A percentile compares a stretch with the other conserved stretches of the same genome.
phyloP scores from a whole-genome alignment of 1,140 invertebrate genomes.

The Pygmarrhopalites habei region DNA sequence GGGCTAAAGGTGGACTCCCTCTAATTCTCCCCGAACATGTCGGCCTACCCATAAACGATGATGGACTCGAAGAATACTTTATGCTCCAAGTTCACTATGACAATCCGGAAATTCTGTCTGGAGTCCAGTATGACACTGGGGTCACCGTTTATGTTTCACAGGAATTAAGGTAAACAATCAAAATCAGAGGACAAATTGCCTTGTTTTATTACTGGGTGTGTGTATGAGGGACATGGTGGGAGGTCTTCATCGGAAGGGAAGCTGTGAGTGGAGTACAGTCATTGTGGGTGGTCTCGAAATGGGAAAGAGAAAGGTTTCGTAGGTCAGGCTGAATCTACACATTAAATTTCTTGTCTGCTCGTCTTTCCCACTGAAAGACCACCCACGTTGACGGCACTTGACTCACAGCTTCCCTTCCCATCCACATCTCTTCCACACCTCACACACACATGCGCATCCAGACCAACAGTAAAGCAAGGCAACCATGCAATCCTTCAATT shows the following conservation, averaged over 20 bases:
- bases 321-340: not conserved
- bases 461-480: not conserved
- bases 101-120: constrained; percentile 13
- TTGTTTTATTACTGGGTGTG: too few species aligned
- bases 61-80: constrained; percentile 13
- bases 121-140: constrained; percentile 1
- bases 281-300: too few species aligned
- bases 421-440: too few species aligned
- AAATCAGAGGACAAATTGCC: too few species aligned
- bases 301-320: too few species aligned
- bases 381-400: too few species aligned
- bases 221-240: too few species aligned
- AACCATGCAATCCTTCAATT: too few species aligned
- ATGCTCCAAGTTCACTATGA: constrained; percentile 28
- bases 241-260: too few species aligned
- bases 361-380: not conserved
- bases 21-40: constrained; percentile 22
- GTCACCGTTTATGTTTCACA: constrained; percentile 12
- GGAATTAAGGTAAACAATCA: constrained; percentile 15
- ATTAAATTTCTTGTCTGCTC: too few species aligned
- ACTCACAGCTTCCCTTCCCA: too few species aligned
- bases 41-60: constrained; percentile 22
- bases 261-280: too few species aligned
- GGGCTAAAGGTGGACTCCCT: constrained; percentile 15
- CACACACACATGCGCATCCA: not conserved